Base-by-base conservation (phyloP, 1,140 invertebrate genomes). In the Drosophila varians region DNA sequence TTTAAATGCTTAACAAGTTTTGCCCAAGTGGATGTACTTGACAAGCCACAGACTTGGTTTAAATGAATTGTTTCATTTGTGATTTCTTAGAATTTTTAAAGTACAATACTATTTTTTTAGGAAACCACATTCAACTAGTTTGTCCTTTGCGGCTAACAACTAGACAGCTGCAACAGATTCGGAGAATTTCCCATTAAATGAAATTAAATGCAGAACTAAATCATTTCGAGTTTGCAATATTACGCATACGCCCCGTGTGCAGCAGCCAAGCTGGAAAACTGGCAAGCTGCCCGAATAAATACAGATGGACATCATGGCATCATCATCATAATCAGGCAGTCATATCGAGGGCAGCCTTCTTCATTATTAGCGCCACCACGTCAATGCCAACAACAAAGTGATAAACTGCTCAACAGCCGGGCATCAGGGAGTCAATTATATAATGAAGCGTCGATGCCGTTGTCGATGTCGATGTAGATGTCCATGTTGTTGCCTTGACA, bases 381-480 rank as follows among this genome's bases (percentile, higher is more conserved):
- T 42, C 58, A 53, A 36, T 51, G 62, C 38, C 49, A 51, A 64
- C 70, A 74, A 74, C 70, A 64, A 64, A 64, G 70, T 64, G 57
- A 74, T 74, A 74, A 74, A 74, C 69, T 65, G 70, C 49, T 55
- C 58, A 69, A 74, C 69, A 74, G 58, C 57, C 46, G 7, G 71
- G 42, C 70, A 74, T 74, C 71, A 52, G 72, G 52, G 26, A 74
- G 71, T 74, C 71, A 74, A 74, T 74, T 74, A 74, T 65, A 74
- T 74, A 73, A 62, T 61, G 66, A 62, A 49, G 58, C 46, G 34
- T 54, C 47, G 57, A 25, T 45, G 46, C 18, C 47, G 47, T 40
- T 46, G 65, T 45, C 26, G 19, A n/a, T n/a, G n/a, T n/a, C n/a
- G n/a, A n/a, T n/a, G n/a, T n/a, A n/a, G n/a, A 31, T 23, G 46